Evolutionary conservation across 1,140 invertebrate genomes (phyloP), one percentile per base, ranked within the genome.

Genomic region (Lasaia peninsularis): DNA sequence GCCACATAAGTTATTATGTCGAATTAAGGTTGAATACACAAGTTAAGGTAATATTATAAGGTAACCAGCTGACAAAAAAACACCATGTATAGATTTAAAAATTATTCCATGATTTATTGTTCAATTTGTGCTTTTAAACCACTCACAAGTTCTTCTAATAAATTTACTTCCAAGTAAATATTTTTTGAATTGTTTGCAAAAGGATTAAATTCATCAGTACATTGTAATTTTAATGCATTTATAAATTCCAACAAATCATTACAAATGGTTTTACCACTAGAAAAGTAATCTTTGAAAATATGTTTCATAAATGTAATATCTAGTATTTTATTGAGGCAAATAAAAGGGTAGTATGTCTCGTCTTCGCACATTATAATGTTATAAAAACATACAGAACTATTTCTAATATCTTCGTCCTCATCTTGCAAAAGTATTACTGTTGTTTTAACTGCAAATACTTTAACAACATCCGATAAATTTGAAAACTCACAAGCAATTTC

Each of bases 331-430:
- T 69, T 71, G 16, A 86, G 56, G 70, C 75, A 78, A 37, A 86
- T 70, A 60, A 75, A 86, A 6, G 87, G 77, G 51, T 89, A 78
- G 50, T 65, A 21, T 11, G 60, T 11, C 14, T n/a, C n/a, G 37
- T 64, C 58, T 10, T 63, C 48, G 52, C 70, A 60, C 31, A 20
- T 73, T 33, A 78, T 33, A 52, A 66, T 69, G 52, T 61, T 73
- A 52, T 77, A 78, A 62, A 80, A 83, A 20, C 63, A 31, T 11
- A 78, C 65, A 75, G 72, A 79, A 53, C 74, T 59, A 59, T 73
- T 70, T 63, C 88, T 75, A n/a, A 90, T 66, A 68, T 78, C 73
- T 57, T 80, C 78, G 63, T 89, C 80, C 68, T 90, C 89, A 69
- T 89, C 89, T 80, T 89, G 88, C 24, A 89, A 61, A 0, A 89